Conservation (phyloP, 2,797 vertebrate species). For the Channa striata region DNA sequence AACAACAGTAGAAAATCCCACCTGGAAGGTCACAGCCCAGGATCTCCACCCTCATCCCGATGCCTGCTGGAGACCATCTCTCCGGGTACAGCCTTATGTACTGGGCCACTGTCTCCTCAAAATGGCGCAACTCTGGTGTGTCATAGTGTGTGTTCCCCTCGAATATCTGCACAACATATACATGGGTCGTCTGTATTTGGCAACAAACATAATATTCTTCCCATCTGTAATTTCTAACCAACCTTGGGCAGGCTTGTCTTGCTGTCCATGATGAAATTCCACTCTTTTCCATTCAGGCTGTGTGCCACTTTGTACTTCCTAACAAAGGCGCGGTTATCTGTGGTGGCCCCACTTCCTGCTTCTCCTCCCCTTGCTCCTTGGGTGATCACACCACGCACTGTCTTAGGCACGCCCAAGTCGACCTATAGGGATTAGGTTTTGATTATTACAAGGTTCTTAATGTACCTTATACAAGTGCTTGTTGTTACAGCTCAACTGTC, state of each 20-base stretch:
- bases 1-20: constrained; percentile 70
- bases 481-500: background rate
- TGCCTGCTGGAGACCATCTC: constrained; percentile 95
- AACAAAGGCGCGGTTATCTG: constrained; percentile 93
- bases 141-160: constrained; percentile 97
- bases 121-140: constrained; percentile 92
- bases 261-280: constrained; percentile 91
- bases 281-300: constrained; percentile 92
- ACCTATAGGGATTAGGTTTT: constrained; percentile 78
- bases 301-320: constrained; percentile 95
- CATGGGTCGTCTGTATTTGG: background rate
- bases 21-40: constrained; percentile 96
- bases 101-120: constrained; percentile 91
- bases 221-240: constrained; percentile 12
- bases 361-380: constrained; percentile 95
- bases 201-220: accelerated
- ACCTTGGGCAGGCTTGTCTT: constrained; percentile 94
- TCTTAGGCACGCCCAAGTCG: constrained; percentile 89
- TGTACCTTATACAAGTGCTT: background rate
- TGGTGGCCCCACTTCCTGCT: constrained; percentile 79
- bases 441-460: background rate
- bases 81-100: constrained; percentile 92
- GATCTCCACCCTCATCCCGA: constrained; percentile 97
- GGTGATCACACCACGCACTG: constrained; percentile 91
- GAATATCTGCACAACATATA: constrained; percentile 85